Conservation (phyloP, 1,140 invertebrate genomes). For the Eueides isabella region DNA sequence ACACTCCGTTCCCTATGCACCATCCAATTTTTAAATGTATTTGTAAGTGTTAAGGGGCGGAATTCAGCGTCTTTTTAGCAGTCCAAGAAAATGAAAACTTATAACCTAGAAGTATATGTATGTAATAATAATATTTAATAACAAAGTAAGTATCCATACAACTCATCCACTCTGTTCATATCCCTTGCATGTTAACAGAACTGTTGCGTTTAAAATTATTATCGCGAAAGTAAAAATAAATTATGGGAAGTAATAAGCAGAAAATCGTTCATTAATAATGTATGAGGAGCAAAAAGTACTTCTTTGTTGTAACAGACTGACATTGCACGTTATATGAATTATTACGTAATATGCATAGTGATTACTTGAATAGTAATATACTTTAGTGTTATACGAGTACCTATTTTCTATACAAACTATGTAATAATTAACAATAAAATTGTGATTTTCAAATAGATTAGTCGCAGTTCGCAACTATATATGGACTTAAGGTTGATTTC, state of each 20-base stretch:
- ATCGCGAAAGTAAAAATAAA: slow-evolving; percentile 5
- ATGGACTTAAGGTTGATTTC: too few relatives aligned
- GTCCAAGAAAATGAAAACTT: too few relatives aligned
- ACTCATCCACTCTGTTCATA: background rate
- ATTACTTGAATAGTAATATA: background rate
- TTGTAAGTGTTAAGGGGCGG: too few relatives aligned
- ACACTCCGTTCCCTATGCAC: too few relatives aligned
- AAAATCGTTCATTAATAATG: background rate
- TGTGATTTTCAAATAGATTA: background rate
- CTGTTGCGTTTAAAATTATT: background rate
- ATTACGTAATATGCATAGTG: slow-evolving; percentile 5
- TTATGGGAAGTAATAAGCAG: slow-evolving; percentile 1
- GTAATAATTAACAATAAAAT: too few relatives aligned
- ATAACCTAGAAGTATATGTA: too few relatives aligned
- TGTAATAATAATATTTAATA: too few relatives aligned
- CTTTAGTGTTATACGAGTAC: background rate
- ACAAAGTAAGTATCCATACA: background rate
- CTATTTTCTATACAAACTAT: too few relatives aligned
- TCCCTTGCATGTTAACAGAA: background rate
- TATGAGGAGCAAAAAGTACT: background rate
- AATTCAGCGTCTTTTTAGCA: too few relatives aligned
- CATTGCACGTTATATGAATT: slow-evolving; percentile 6
- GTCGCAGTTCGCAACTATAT: background rate
- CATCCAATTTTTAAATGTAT: too few relatives aligned
- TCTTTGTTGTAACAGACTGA: slow-evolving; percentile 5